Conservation (phyloP, 1,140 invertebrate species). For the Ladona fulva region DNA sequence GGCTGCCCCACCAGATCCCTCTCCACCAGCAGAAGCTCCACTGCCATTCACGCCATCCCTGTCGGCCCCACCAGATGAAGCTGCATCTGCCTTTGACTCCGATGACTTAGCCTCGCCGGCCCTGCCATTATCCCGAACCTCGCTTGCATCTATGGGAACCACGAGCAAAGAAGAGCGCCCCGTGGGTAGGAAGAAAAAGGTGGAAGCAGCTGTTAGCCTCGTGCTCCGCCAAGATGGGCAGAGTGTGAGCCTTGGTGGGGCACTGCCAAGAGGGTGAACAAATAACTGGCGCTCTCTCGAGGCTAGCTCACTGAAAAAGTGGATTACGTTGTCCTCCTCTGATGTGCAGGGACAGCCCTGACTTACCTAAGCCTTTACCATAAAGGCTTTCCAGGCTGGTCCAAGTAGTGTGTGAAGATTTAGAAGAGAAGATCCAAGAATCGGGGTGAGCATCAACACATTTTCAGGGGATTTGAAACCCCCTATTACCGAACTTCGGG, state of each 20-base stretch:
- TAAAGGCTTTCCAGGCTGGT: neutral
- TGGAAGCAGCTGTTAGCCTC: neutral
- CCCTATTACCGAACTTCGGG: neutral
- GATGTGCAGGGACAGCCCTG: neutral
- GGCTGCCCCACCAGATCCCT: neutral
- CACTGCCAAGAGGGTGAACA: neutral
- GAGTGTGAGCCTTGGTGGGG: neutral
- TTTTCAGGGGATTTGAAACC: neutral
- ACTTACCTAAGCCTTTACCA: neutral
- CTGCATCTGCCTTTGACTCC: slow-evolving; percentile 18
- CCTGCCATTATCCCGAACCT: neutral
- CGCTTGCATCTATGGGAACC: neutral
- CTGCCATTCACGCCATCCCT: neutral
- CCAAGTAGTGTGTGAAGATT: neutral
- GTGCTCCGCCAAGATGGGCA: neutral
- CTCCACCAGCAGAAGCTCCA: neutral
- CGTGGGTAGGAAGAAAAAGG: neutral
- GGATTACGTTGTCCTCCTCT: neutral
- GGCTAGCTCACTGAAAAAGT: neutral
- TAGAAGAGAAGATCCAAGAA: neutral
- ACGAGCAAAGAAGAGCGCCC: neutral
- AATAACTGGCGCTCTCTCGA: neutral
- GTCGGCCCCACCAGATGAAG: slow-evolving; percentile 14
- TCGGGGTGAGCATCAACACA: neutral
- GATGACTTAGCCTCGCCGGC: slow-evolving; percentile 2